These are phyloP conservation scores for Tautogolabrus adspersus DNA, from an alignment of 2,113 vertebrate genomes.

Conservation along the genomic window DNA sequence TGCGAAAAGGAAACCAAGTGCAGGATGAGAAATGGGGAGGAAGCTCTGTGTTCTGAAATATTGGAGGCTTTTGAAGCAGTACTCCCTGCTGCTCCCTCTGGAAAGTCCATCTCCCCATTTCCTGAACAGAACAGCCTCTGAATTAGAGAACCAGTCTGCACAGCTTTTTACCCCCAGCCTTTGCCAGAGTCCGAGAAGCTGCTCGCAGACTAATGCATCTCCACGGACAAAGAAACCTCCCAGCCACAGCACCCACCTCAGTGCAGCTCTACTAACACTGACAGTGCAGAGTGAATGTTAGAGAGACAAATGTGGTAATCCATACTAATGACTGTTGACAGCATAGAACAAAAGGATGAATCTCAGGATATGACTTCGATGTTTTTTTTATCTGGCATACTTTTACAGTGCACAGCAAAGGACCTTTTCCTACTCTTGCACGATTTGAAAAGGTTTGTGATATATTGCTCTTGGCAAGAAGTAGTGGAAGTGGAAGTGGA, in stretches of 20 bases:
- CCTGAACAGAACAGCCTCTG: slow-evolving; percentile 35
- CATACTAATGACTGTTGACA: slow-evolving; percentile 29
- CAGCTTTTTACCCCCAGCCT: slow-evolving; percentile 12
- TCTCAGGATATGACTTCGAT: background rate
- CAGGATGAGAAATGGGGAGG: background rate
- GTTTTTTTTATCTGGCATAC: background rate
- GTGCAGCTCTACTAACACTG: background rate
- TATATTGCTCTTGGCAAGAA: slow-evolving; percentile 10
- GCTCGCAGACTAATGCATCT: slow-evolving; percentile 18
- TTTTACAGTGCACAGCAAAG: background rate
- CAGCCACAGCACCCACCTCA: background rate
- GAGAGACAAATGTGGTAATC: slow-evolving; percentile 19
- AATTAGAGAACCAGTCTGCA: slow-evolving; percentile 16
- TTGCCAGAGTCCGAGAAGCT: slow-evolving; percentile 15
- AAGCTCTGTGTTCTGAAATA: slow-evolving; percentile 9
- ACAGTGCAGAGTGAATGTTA: background rate
- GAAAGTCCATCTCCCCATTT: slow-evolving; percentile 20
- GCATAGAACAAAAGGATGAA: background rate
- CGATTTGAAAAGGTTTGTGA: slow-evolving; percentile 23
- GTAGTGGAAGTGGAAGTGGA: slow-evolving; percentile 15
- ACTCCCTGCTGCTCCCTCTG: slow-evolving; percentile 15
- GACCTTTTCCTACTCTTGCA: background rate
- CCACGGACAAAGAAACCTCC: slow-evolving; percentile 13
- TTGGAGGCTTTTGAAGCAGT: slow-evolving; percentile 11
- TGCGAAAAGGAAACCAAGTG: slow-evolving; percentile 10